Conservation (phyloP, 1,140 invertebrate genomes). For the Galleria mellonella region DNA sequence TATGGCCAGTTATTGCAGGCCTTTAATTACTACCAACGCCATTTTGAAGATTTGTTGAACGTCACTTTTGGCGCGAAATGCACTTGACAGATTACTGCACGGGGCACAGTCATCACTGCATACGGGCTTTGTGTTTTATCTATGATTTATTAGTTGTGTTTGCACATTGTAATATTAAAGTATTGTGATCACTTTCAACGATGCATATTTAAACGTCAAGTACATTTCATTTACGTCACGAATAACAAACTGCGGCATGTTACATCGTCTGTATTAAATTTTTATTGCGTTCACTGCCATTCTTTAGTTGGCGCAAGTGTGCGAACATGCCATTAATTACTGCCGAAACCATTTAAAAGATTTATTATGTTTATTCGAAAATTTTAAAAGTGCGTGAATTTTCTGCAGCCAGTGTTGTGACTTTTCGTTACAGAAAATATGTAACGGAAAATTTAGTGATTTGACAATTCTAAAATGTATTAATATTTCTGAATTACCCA, state of each 20-base stretch:
- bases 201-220: conserved; percentile 4
- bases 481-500: too few species aligned
- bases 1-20: conserved; percentile 59
- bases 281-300: conserved; percentile 55
- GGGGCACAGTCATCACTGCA: conserved; percentile 6
- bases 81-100: conserved; percentile 37
- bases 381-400: conserved; percentile 18
- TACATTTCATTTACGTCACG: conserved; percentile 41
- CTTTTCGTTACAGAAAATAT: too few species aligned
- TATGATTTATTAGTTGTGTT: neutral
- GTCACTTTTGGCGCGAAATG: conserved; percentile 54
- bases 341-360: conserved; percentile 51
- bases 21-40: conserved; percentile 59
- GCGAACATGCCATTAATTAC: conserved; percentile 59
- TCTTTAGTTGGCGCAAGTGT: conserved; percentile 38
- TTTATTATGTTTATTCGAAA: conserved; percentile 53
- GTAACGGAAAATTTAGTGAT: too few species aligned
- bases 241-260: conserved; percentile 50
- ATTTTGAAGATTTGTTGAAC: conserved; percentile 61
- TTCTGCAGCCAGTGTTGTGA: neutral
- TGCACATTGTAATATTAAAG: neutral
- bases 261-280: conserved; percentile 50
- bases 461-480: too few species aligned
- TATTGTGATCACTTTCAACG: neutral
- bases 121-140: conserved; percentile 2